Base-by-base conservation (phyloP, 2,797 vertebrate species). In the Thalassophryne amazonica region DNA sequence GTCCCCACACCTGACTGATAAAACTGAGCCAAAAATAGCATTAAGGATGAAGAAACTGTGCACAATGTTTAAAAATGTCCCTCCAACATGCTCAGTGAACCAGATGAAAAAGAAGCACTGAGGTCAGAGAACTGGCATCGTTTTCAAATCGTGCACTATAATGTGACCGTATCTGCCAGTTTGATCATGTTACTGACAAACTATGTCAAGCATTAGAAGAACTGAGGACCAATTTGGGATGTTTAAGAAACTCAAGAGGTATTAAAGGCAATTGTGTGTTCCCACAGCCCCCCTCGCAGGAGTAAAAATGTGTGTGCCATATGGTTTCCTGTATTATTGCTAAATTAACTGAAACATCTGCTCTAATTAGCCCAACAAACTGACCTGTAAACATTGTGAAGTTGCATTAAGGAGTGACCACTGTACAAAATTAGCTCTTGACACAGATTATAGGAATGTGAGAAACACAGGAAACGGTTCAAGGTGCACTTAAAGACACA, bases 191-290 rank as follows among this genome's bases (percentile, higher is more conserved):
- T 66, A 52, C 28, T 39, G 43, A 59, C 20, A 11, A 54, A 54
- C 41, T 52, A 40, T 47, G 25, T 21, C 51, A 62, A 66, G 58
- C 41, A 54, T 17, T 23, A 22, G 25, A 41, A 47, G 20, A 65
- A 57, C 7, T 50, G 14, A 56, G 7, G 3, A 25, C 41, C 52
- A 51, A 38, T 36, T 22, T 55, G 27, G 33, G 21, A 30, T 52
- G 30, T 23, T 46, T 4, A 20, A 58, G 30, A 49, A 58, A 49
- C 32, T 55, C 47, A 21, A 27, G 42, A 53, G 34, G 43, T 60
- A 54, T 68, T 54, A 33, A 54, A 49, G 62, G 53, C 45, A 43
- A 61, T 67, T 67, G 63, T 64, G 58, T 56, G 58, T 49, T 51
- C 30, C 20, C n/a, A n/a, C n/a, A n/a, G n/a, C n/a, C n/a, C n/a